A percentile compares a stretch with the other conserved stretches of the same genome.
phyloP scores from a whole-genome alignment of 2,113 vertebrate species.

The Uria lomvia region DNA sequence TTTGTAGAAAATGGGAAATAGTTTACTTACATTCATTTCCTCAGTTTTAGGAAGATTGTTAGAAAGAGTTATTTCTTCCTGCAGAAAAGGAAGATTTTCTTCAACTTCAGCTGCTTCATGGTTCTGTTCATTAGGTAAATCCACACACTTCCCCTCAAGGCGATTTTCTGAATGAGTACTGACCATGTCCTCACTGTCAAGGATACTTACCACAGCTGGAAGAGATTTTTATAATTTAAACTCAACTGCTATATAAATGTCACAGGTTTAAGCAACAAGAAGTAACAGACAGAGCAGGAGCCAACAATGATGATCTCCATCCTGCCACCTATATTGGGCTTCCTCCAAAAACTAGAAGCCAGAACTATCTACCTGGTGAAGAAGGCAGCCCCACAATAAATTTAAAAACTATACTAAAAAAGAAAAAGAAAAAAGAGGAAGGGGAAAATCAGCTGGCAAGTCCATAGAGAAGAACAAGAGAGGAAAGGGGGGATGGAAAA shows the following conservation, averaged over 20 bases:
- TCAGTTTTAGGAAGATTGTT: slow-evolving; percentile 29
- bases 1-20: not conserved
- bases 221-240: not conserved
- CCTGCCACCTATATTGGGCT: not conserved
- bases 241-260: not conserved
- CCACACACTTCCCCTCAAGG: slow-evolving; percentile 40
- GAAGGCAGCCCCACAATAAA: not conserved
- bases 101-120: slow-evolving; percentile 77
- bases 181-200: slow-evolving; percentile 75
- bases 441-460: not conserved
- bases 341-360: not conserved
- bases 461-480: not conserved
- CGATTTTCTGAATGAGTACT: slow-evolving; percentile 67
- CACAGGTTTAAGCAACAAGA: not conserved
- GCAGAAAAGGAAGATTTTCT: slow-evolving; percentile 32
- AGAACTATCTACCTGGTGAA: not conserved
- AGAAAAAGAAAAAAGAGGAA: not conserved
- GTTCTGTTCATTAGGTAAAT: slow-evolving; percentile 63
- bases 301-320: not conserved
- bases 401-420: not conserved
- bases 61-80: slow-evolving; percentile 55
- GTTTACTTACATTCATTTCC: slow-evolving; percentile 69
- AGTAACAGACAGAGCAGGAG: not conserved
- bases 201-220: slow-evolving; percentile 78
- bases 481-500: not conserved